A percentile compares a stretch with the other conserved stretches of the same genome.
Conservation (phyloP, 2,113 vertebrate species). For the Melospiza georgiana region DNA sequence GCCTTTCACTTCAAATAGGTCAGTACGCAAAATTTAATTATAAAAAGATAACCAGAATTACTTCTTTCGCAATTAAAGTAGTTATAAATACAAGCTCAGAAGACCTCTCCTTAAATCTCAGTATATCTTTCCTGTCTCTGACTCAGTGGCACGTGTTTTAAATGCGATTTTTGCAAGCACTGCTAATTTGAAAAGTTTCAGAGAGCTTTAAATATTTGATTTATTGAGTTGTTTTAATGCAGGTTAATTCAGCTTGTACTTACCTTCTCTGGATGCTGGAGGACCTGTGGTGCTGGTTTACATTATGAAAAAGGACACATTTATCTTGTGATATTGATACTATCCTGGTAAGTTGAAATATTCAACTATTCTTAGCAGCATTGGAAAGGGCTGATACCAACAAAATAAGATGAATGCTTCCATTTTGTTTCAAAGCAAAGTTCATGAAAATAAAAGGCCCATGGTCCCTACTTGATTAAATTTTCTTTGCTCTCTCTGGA, state of each 20-base stretch:
- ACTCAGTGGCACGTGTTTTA: background rate
- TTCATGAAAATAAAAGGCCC: constrained; percentile 3
- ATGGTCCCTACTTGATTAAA: background rate
- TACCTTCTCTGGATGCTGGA: background rate
- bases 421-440: constrained; percentile 24
- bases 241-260: background rate
- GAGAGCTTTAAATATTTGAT: constrained; percentile 6
- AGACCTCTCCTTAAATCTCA: background rate
- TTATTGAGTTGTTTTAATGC: background rate
- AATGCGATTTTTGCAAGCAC: background rate
- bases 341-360: background rate
- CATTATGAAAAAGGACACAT: background rate
- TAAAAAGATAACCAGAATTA: background rate
- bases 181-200: background rate
- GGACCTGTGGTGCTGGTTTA: background rate
- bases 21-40: background rate
- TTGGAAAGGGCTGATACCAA: background rate
- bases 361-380: background rate
- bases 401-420: constrained; percentile 1
- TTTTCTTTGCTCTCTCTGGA: background rate
- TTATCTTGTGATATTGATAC: constrained; percentile 1
- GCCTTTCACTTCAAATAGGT: background rate
- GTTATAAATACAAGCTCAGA: background rate
- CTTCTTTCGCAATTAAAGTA: background rate
- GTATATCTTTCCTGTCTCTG: background rate